A percentile compares a stretch with the other conserved stretches of the same genome.
Conservation (phyloP, 2,113 vertebrate genomes). For the Empidonax alnorum region DNA sequence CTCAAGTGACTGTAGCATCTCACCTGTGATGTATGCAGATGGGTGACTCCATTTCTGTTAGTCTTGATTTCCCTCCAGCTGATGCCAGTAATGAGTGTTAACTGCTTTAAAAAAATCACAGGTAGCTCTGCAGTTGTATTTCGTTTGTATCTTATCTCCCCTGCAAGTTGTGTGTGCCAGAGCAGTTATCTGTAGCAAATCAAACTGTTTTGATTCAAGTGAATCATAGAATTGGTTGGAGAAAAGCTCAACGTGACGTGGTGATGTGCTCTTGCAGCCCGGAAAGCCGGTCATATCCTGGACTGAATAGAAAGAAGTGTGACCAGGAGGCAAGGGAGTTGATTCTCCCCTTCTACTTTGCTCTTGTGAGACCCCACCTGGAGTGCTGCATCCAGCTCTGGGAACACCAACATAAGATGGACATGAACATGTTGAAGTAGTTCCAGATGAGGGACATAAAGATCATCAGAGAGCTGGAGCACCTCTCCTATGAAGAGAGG, state of each 20-base stretch:
- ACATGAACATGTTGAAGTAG: neutral
- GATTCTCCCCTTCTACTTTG: neutral
- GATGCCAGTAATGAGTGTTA: neutral
- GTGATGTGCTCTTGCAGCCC: neutral
- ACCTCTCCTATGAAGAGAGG: neutral
- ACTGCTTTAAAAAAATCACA: neutral
- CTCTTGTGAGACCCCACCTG: neutral
- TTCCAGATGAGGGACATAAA: neutral
- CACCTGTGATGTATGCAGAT: neutral
- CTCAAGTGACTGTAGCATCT: neutral
- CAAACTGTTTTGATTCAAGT: neutral
- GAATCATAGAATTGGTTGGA: neutral
- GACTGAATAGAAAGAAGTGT: fast-evolving
- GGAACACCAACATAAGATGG: neutral
- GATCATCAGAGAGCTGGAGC: neutral
- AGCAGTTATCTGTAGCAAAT: neutral
- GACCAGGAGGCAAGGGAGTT: neutral
- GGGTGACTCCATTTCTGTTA: neutral
- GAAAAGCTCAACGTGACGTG: neutral
- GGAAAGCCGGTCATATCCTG: neutral
- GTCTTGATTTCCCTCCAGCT: neutral
- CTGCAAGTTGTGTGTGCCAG: neutral
- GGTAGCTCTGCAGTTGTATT: neutral
- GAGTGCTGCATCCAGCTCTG: neutral
- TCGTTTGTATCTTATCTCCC: neutral